Percentiles rank a stretch among this genome's conserved stretches.
phyloP scores from a whole-genome alignment of 2,113 vertebrate species.

The Pituophis catenifer region DNA sequence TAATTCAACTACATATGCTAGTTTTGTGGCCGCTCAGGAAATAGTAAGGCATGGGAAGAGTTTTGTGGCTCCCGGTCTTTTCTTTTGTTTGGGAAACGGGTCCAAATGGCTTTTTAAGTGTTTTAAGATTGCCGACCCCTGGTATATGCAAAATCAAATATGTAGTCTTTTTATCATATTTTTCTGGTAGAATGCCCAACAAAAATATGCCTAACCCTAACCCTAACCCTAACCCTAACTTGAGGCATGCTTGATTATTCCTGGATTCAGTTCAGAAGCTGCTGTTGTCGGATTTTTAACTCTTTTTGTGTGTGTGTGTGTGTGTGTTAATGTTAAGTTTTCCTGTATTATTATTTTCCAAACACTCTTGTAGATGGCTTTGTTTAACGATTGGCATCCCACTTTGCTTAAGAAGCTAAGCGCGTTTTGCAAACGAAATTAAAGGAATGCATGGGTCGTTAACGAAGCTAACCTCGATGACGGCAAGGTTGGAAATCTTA shows the following conservation, averaged over 20 bases:
- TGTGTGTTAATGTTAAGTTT: not conserved
- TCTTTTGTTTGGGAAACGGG: too few species aligned
- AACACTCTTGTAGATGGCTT: not conserved
- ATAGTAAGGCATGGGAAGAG: too few species aligned
- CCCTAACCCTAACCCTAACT: too few species aligned
- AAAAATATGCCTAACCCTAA: too few species aligned
- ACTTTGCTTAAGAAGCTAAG: not conserved
- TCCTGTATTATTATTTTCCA: not conserved
- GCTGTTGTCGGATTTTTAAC: not conserved
- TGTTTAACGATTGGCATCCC: not conserved
- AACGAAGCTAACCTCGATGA: not conserved
- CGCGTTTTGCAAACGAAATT: not conserved
- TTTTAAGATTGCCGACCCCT: too few species aligned
- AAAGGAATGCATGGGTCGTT: not conserved
- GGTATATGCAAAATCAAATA: too few species aligned
- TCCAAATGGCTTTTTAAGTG: too few species aligned
- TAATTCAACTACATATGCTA: too few species aligned
- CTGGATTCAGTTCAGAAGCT: not conserved
- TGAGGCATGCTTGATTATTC: not conserved
- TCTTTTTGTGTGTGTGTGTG: not conserved
- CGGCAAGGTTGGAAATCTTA: not conserved
- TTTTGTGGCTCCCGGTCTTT: too few species aligned
- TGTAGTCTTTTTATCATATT: too few species aligned
- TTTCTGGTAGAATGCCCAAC: too few species aligned
- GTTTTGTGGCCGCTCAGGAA: too few species aligned